Percentiles rank a stretch among this genome's conserved stretches.
Conservation (phyloP, 2,888 invertebrate genomes). For the Orthonychiurus folsomi region DNA sequence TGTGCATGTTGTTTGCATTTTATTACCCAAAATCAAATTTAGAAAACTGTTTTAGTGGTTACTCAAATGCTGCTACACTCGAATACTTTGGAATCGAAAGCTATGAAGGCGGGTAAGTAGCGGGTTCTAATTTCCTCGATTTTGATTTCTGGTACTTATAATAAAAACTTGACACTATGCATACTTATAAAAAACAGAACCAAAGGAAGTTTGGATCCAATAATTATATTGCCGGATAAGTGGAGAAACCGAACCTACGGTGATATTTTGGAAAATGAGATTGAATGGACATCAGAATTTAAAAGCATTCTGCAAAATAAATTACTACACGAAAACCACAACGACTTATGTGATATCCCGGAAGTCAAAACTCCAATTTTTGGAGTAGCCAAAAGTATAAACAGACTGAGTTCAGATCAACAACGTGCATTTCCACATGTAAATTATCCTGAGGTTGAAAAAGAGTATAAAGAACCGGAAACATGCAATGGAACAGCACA, state of each 20-base stretch:
- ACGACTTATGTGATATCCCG: neutral
- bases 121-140: neutral
- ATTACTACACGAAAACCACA: neutral
- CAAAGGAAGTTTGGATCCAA: conserved; percentile 3
- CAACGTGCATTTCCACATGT: neutral
- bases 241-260: neutral
- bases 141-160: neutral
- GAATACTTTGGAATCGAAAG: conserved; percentile 3
- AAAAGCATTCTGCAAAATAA: neutral
- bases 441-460: neutral
- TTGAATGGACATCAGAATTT: neutral
- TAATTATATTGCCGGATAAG: neutral
- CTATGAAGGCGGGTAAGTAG: neutral
- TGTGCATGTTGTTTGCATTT: conserved; percentile 1
- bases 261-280: neutral
- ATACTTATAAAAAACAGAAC: too few relatives aligned
- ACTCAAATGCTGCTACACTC: neutral
- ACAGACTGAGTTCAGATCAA: too few relatives aligned
- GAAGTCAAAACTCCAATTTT: neutral
- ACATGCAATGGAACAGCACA: too few relatives aligned
- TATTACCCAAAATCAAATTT: neutral
- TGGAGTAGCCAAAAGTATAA: neutral
- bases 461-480: neutral
- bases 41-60: conserved; percentile 8
- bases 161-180: neutral